phyloP scores from a whole-genome alignment of 1,140 invertebrate genomes.

The Zaprionus camerounensis region DNA sequence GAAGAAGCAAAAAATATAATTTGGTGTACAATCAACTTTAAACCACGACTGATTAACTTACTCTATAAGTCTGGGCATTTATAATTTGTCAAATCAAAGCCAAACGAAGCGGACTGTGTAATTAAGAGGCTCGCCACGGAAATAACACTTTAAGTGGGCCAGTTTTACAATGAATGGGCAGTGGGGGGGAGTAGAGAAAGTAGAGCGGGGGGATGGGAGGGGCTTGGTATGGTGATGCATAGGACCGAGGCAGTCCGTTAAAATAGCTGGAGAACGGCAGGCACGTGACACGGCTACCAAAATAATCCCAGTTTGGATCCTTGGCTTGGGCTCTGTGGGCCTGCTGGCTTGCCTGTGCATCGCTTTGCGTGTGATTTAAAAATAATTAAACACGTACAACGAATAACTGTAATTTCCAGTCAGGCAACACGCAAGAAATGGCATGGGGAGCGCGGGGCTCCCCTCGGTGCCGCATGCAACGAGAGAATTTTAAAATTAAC shows the following conservation, averaged over 20 bases:
- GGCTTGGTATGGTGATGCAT: constrained; percentile 23
- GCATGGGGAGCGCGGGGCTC: not conserved
- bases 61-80: constrained; percentile 42
- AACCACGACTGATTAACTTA: not conserved
- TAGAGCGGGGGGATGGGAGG: not conserved
- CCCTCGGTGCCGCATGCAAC: constrained; percentile 1
- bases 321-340: not conserved
- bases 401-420: constrained; percentile 80
- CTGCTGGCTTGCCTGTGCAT: constrained; percentile 3
- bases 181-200: not conserved
- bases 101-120: constrained; percentile 53
- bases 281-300: constrained; percentile 73
- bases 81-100: constrained; percentile 45
- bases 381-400: constrained; percentile 82
- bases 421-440: constrained; percentile 35
- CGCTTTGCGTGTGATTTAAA: constrained; percentile 77
- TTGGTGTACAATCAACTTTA: not conserved
- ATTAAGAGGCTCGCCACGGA: constrained; percentile 73
- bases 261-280: constrained; percentile 72
- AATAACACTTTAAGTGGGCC: constrained; percentile 81
- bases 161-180: constrained; percentile 45
- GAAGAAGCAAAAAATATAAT: not conserved
- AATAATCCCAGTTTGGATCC: constrained; percentile 37
- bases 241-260: constrained; percentile 40
- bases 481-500: constrained; percentile 75